Evolutionary conservation across 2,113 vertebrate species (phyloP).

Genomic region (Amphiprion percula): DNA sequence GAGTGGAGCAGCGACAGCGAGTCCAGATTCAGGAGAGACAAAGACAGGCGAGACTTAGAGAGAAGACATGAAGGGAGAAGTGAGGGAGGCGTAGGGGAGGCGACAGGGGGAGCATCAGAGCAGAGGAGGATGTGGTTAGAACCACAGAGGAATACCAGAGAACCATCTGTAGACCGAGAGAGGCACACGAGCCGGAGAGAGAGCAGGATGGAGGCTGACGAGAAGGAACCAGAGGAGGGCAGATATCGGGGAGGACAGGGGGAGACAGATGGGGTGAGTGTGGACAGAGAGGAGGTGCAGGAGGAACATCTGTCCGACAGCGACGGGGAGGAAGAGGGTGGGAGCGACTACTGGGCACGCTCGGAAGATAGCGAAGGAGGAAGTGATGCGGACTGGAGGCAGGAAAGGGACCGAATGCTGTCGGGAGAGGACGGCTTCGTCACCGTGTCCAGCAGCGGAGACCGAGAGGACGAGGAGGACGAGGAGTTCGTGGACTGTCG

Average conservation of each 20-base stretch:
- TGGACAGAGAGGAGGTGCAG: slow-evolving; percentile 44
- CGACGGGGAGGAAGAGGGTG: slow-evolving; percentile 67
- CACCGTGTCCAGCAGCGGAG: slow-evolving; percentile 79
- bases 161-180: slow-evolving; percentile 55
- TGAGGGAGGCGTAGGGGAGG: slow-evolving; percentile 42
- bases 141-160: slow-evolving; percentile 69
- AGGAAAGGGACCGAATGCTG: slow-evolving; percentile 56
- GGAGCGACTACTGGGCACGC: slow-evolving; percentile 8
- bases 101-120: slow-evolving; percentile 8
- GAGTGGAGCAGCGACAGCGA: slow-evolving; percentile 72
- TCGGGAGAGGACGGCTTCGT: slow-evolving; percentile 78
- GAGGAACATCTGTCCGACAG: slow-evolving; percentile 46
- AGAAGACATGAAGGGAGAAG: slow-evolving; percentile 40
- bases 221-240: slow-evolving; percentile 64
- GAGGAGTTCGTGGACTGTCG: slow-evolving; percentile 78
- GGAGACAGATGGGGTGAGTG: slow-evolving; percentile 49
- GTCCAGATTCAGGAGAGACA: slow-evolving; percentile 2
- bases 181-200: slow-evolving; percentile 11
- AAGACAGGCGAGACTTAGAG: neutral
- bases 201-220: slow-evolving; percentile 31
- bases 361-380: slow-evolving; percentile 61
- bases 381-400: slow-evolving; percentile 64
- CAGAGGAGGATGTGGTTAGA: slow-evolving; percentile 82
- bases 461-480: slow-evolving; percentile 72
- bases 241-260: slow-evolving; percentile 22